phyloP scores from a whole-genome alignment of 1,140 invertebrate species.

The Caenorhabditis remanei region DNA sequence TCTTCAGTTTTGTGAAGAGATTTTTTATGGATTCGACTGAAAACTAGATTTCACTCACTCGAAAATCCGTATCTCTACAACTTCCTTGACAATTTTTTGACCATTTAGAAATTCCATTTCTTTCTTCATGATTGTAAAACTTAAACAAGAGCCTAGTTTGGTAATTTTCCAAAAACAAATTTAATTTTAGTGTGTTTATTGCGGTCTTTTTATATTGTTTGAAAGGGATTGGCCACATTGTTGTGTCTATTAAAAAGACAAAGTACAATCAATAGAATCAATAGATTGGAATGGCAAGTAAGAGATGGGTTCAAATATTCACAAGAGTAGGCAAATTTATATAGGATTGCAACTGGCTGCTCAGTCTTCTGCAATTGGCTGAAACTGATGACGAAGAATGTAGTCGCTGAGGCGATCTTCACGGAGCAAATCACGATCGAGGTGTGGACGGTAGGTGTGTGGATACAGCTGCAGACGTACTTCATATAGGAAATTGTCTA shows the following conservation, averaged over 20 bases:
- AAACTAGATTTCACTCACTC: too few relatives aligned
- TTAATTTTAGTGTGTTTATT: neutral
- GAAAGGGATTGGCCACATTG: neutral
- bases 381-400: conserved; percentile 1
- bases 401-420: conserved; percentile 44
- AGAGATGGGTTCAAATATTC: neutral
- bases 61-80: too few relatives aligned
- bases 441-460: conserved; percentile 31
- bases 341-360: neutral
- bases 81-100: too few relatives aligned
- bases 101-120: too few relatives aligned
- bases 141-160: too few relatives aligned
- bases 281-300: neutral
- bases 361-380: neutral
- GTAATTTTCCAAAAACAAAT: too few relatives aligned
- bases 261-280: conserved; percentile 29
- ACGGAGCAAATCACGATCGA: conserved; percentile 33
- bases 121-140: too few relatives aligned
- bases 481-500: conserved; percentile 42
- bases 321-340: neutral
- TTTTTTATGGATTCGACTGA: too few relatives aligned
- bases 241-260: neutral
- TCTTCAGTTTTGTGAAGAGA: too few relatives aligned
- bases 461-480: conserved; percentile 30
- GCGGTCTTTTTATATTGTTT: neutral